Evolutionary conservation across 2,113 vertebrate genomes (phyloP), one percentile per base, ranked within the genome.

Genomic region (Ahaetulla prasina): DNA sequence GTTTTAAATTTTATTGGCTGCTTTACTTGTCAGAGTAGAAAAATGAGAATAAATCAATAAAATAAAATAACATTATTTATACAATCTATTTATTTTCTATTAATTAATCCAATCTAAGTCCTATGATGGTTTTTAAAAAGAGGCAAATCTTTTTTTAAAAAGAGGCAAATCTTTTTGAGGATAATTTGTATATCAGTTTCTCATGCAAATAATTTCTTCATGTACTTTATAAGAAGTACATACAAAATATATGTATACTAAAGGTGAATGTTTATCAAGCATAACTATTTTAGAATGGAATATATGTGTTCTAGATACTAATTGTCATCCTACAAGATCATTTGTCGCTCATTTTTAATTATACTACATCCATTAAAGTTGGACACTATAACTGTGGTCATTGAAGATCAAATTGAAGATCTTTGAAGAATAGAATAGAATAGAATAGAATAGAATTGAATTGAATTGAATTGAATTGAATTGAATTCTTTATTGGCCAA

Each of bases 341-440:
- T 96, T 94, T 96, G 89, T 93, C 95, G 96, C 94, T 84, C 16
- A 54, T 43, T 80, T 85, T 95, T 92, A 89, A 63, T 94, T 93
- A 80, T 86, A 1, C 27, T 63, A 63, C 60, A 30, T 63, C 60
- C 11, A 30, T 63, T 30, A 63, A 30, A 12, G 27, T 63, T 84
- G n/a, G 35, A 22, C 39, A 84, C 10, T 35, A 35, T 7, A 84
- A 84, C 8, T 39, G 12, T 22, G 20, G n/a, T 3, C 10, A 84
- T 16, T 35, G 74, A 84, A 5, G 11, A 84, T 39, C n/a, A n/a
- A n/a, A n/a, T n/a, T n/a, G n/a, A n/a, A n/a, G n/a, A n/a, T n/a
- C n/a, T n/a, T n/a, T n/a, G n/a, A n/a, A n/a, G n/a, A n/a, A n/a
- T n/a, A n/a, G n/a, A n/a, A n/a, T n/a, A n/a, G n/a, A n/a, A n/a